Base-by-base conservation (phyloP, 1,140 invertebrate genomes). In the Luehdorfia chinensis region DNA sequence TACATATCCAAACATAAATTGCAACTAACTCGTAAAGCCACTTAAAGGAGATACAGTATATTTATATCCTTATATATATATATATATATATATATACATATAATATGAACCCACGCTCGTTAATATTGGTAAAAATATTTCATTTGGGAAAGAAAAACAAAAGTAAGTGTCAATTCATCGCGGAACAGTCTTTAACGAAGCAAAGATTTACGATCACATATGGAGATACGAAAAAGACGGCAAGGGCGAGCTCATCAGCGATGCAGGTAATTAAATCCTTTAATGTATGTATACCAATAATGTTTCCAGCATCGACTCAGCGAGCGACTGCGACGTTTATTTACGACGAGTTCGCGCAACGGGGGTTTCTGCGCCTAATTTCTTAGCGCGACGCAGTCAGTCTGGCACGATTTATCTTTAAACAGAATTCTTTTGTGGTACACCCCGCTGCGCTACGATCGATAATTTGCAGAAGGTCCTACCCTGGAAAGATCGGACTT, bases 331-430 rank as follows among this genome's bases (percentile, higher is more conserved):
- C 71, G 71, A 75, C 72, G 68, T 59, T 75, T 79, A 79, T 85
- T 83, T 73, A 85, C 74, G 78, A 75, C 55, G 78, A 77, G 77
- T 68, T 72, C 73, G 75, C 81, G 66, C 80, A 68, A 66, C 76
- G 70, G 81, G 80, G 67, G 75, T 70, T 61, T 57, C 59, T 55
- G 64, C 74, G 70, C 77, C 81, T 85, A 85, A 85, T 83, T 85
- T 79, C 75, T 74, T 59, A 75, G 64, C 71, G 76, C 76, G 69
- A 75, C 67, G 75, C 76, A 63, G 75, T 77, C 76, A 63, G 75
- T 77, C 78, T 79, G 69, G 66, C 52, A 66, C 76, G 70, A 79
- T 85, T 84, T 83, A 85, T 85, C 72, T 75, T 60, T n/a, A 75
- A 83, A 75, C 62, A 65, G 70, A 72, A 75, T 75, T 66, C 74